These are phyloP conservation scores for Esox niger DNA, from an alignment of 2,113 vertebrate species.

Conservation along the genomic window DNA sequence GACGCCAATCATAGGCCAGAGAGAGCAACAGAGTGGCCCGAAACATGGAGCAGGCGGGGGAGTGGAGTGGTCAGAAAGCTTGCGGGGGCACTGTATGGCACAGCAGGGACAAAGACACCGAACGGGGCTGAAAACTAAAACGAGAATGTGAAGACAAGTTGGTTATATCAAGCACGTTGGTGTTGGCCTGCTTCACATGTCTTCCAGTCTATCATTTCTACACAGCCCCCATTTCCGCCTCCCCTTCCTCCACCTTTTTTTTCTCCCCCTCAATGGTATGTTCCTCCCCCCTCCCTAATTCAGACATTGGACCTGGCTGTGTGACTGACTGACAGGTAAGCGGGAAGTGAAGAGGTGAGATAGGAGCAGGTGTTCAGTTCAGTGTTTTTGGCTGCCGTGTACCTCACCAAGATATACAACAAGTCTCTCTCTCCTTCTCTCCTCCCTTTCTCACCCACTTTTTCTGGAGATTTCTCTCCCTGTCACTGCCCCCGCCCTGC, in stretches of 20 bases:
- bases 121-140: neutral
- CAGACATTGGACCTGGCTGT: conserved; percentile 71
- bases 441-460: conserved; percentile 41
- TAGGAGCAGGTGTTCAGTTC: conserved; percentile 75
- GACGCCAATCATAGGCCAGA: conserved; percentile 50
- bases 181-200: conserved; percentile 21
- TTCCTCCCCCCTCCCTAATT: conserved; percentile 29
- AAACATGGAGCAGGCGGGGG: neutral
- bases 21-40: conserved; percentile 19
- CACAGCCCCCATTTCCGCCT: conserved; percentile 26
- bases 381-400: conserved; percentile 75
- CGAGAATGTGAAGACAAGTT: neutral
- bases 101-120: neutral
- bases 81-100: no score
- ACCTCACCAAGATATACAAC: conserved; percentile 53
- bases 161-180: no score
- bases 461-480: no score
- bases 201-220: conserved; percentile 14
- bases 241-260: neutral
- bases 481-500: no score
- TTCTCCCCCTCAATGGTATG: neutral
- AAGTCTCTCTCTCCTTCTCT: neutral
- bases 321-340: conserved; percentile 77
- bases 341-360: conserved; percentile 73
- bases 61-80: neutral